These are phyloP conservation scores for Galaxias olidus DNA, from an alignment of 2,797 vertebrate genomes.

Conservation along the genomic window DNA sequence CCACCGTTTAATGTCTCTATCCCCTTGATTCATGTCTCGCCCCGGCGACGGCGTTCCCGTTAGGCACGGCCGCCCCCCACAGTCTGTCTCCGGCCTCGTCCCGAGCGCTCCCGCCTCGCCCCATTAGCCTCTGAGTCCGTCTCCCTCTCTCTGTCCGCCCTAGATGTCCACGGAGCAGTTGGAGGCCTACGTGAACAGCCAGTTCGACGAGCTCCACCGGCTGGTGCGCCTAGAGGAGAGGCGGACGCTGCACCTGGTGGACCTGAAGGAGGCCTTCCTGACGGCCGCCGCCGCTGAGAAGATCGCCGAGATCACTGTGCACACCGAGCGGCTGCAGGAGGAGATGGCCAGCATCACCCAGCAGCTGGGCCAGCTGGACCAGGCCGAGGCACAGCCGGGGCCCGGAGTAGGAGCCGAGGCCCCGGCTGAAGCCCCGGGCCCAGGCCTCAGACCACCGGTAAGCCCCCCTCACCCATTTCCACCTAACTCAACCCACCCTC, in stretches of 20 bases:
- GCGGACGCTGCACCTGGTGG: conserved; percentile 78
- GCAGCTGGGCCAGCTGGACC: conserved; percentile 77
- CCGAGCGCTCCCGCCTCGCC: no score
- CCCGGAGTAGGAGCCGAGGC: conserved; percentile 47
- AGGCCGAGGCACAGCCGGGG: conserved; percentile 57
- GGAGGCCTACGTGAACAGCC: conserved; percentile 78
- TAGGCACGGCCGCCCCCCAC: background rate
- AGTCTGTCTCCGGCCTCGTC: background rate
- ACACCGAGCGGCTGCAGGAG: conserved; percentile 81
- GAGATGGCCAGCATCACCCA: conserved; percentile 85
- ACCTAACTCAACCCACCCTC: no score
- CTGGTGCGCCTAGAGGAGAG: conserved; percentile 80
- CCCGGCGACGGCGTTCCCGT: conserved; percentile 4
- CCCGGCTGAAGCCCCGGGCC: conserved; percentile 38
- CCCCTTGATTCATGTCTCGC: conserved; percentile 6
- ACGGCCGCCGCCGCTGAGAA: conserved; percentile 80
- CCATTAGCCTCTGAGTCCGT: background rate
- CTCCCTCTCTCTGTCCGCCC: background rate
- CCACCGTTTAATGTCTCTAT: conserved; percentile 8
- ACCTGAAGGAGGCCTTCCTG: conserved; percentile 82
- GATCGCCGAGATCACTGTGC: conserved; percentile 78
- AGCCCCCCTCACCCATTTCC: conserved; percentile 4
- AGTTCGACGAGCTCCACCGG: conserved; percentile 81
- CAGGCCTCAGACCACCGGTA: conserved; percentile 32
- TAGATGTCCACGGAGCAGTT: conserved; percentile 81